Base-by-base conservation (phyloP, 2,113 vertebrate species). In the Malurus melanocephalus region DNA sequence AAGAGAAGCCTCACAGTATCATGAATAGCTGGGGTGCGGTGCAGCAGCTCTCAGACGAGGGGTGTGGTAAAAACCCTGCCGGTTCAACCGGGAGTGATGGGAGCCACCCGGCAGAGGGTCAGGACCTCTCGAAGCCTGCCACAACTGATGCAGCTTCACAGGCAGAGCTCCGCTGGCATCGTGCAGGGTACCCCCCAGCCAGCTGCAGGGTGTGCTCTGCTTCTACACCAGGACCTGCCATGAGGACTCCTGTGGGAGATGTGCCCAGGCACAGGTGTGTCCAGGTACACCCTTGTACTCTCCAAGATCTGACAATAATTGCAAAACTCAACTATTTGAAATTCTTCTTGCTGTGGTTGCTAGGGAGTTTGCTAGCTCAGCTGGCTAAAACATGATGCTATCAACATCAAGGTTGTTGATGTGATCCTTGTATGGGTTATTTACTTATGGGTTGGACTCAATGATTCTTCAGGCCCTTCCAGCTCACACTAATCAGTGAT, bases 11-110 rank as follows among this genome's bases (percentile, higher is more conserved):
- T 26, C 48, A 13, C 0, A 2, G 32, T 16, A 26, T 5, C 48
- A 13, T 5, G 4, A 1, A 17, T 21, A 20, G 8, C 21, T 13
- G 16, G 56, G 46, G 30, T 4, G 19, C 22, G 18, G 24, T 4
- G 24, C 14, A 8, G 52, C 30, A 40, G 8, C 14, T 57, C 33
- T 18, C 14, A 1, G 13, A 11, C 33, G 30, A n/a, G 7, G 13
- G 43, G 23, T 52, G 2, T 52, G 13, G 22, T 8, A 1, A 8
- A n/a, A 1, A 10, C 40, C 9, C 6, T 2, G 2, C 19, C 19
- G 2, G n/a, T 4, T 2, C 2, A 3, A 27, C 33, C 12, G 1
- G 55, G 46, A 42, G 28, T 8, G 5, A 4, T 1, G 38, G 32
- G 7, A 45, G 11, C 18, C 20, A 19, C 28, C 17, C 1, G 5